A percentile compares a stretch with the other conserved stretches of the same genome.
Conservation (phyloP, 2,888 invertebrate species). For the Plagodis pulveraria region DNA sequence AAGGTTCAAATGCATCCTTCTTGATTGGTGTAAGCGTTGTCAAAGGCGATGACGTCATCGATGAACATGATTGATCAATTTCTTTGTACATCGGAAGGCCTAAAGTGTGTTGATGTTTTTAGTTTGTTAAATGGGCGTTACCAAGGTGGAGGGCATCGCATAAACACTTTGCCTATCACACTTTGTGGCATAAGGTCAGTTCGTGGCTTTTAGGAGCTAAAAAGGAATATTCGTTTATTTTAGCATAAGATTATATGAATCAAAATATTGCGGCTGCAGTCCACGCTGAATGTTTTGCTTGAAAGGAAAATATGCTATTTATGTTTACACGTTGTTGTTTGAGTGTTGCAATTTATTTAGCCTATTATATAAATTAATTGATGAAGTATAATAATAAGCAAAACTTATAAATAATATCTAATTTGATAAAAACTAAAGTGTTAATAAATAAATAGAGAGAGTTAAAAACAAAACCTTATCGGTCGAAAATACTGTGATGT, state of each 20-base stretch:
- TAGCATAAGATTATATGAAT: constrained; percentile 35
- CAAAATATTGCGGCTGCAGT: constrained; percentile 54
- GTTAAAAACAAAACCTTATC: constrained; percentile 19
- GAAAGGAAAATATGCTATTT: constrained; percentile 30
- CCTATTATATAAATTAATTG: no score
- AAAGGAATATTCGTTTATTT: constrained; percentile 25
- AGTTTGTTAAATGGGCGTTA: constrained; percentile 82
- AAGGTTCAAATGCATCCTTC: constrained; percentile 35
- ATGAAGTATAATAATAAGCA: no score
- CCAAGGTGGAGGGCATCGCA: constrained; percentile 82
- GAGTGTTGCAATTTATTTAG: neutral
- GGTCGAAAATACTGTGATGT: constrained; percentile 12
- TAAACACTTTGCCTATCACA: constrained; percentile 75
- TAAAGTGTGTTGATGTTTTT: constrained; percentile 66
- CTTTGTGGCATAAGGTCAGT: constrained; percentile 79
- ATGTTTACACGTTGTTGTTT: constrained; percentile 13
- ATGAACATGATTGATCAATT: constrained; percentile 25
- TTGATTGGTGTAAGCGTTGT: constrained; percentile 25
- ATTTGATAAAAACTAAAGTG: no score
- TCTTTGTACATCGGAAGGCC: constrained; percentile 36
- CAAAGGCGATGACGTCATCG: constrained; percentile 32
- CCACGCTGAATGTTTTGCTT: constrained; percentile 58
- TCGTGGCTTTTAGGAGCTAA: constrained; percentile 42
- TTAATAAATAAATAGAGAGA: neutral
- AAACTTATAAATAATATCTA: no score